Evolutionary conservation across 1,140 invertebrate species (phyloP).

Genomic region (Papilio machaon): DNA sequence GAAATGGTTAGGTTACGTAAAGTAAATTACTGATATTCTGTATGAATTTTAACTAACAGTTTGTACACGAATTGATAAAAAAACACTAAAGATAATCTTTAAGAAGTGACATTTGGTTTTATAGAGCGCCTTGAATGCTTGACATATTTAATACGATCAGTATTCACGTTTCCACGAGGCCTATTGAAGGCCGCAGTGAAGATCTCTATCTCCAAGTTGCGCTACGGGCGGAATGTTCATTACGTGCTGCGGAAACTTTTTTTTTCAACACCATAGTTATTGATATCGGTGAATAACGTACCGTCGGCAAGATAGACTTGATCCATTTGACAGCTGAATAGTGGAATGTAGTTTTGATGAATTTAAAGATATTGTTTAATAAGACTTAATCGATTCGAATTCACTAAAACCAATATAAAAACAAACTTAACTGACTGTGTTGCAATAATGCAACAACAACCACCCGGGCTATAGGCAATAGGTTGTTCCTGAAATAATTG

Average conservation of each 20-base stretch:
- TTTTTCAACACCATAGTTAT: slow-evolving; percentile 22
- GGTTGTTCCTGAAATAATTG: no score
- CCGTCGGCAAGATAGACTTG: neutral
- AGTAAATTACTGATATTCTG: neutral
- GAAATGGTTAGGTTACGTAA: neutral
- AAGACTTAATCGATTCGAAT: neutral
- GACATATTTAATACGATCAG: slow-evolving; percentile 9
- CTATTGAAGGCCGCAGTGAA: slow-evolving; percentile 17
- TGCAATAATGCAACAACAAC: no score
- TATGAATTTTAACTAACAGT: no score
- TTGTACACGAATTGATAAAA: neutral
- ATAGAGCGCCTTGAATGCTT: slow-evolving; percentile 10
- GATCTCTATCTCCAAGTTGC: slow-evolving; percentile 6
- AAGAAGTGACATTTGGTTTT: slow-evolving; percentile 2
- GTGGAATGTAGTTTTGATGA: neutral
- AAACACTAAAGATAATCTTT: neutral
- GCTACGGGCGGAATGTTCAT: slow-evolving; percentile 6
- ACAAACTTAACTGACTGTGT: no score
- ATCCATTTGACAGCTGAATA: neutral
- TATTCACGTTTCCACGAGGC: slow-evolving; percentile 21
- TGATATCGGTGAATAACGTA: slow-evolving; percentile 8
- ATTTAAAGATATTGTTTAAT: neutral
- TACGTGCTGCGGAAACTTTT: slow-evolving; percentile 12
- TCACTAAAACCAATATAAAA: no score
- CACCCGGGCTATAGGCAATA: no score